Conservation (phyloP, 2,888 invertebrate species). For the Dinocampus coccinellae region DNA sequence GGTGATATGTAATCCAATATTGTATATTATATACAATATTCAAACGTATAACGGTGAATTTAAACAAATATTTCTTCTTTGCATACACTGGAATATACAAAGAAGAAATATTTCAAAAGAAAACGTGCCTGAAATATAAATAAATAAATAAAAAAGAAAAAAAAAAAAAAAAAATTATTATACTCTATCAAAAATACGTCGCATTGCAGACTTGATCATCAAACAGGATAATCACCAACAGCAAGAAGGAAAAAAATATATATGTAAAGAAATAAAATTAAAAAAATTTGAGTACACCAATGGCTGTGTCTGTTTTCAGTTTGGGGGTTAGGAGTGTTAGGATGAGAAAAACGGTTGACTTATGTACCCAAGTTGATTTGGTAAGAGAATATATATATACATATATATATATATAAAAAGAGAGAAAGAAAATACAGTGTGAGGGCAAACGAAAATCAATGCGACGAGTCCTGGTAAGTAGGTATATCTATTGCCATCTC, state of each 20-base stretch:
- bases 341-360: slow-evolving; percentile 6
- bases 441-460: slow-evolving; percentile 24
- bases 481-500: not conserved
- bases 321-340: not conserved
- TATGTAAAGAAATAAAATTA: not conserved
- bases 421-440: not conserved
- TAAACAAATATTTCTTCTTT: not conserved
- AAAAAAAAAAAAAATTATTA: no score
- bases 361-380: not conserved
- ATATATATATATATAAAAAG: no score
- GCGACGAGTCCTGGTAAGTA: slow-evolving; percentile 19
- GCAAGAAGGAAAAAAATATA: no score
- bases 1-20: not conserved
- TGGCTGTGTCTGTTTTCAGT: not conserved
- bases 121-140: no score
- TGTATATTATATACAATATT: not conserved
- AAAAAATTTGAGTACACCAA: not conserved
- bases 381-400: not conserved
- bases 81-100: no score
- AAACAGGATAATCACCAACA: not conserved
- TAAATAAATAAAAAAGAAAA: no score
- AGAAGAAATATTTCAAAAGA: no score
- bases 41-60: not conserved
- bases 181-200: not conserved
- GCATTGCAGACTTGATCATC: slow-evolving; percentile 8